Base-by-base conservation (phyloP, 1,140 invertebrate species). In the Diabrotica undecimpunctata region DNA sequence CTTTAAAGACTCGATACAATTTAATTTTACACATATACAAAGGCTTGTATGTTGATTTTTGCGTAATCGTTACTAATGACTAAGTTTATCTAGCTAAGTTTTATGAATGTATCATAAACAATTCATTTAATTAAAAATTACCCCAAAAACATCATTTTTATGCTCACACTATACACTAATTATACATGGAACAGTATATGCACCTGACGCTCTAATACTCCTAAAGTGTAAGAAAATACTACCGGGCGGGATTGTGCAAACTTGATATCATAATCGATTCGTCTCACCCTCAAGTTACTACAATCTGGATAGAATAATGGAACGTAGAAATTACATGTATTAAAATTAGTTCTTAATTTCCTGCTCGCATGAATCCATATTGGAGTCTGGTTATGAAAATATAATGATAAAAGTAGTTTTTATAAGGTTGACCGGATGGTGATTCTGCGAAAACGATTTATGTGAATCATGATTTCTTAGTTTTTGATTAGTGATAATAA, bases 401-500 rank as follows among this genome's bases (percentile, higher is more conserved):
- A 59, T 54, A 61, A 55, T 25, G 41, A 8, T 10, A 10, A 6
- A n/a, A 46, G 41, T 46, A 46, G 6, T 46, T 46, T 46, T 46
- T 46, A 46, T 46, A 46, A 65, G 41, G 54, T 46, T 54, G 54
- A 60, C 6, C 11, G 7, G 13, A 50, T 25, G n/a, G 7, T 61
- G 8, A 10, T 25, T 41, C 55, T 59, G 41, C 56, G 54, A 39
- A 41, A 37, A 5, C 65, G 51, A 25, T 46, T 25, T 10, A 52
- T 60, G 41, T n/a, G 46, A 12, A 59, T 11, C 5, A 52, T 54
- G 25, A 51, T 61, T 61, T 54, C 14, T 13, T 62, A 56, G 38
- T 66, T 65, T 65, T 65, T 36, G 13, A n/a, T 54, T 55, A 55
- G 13, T 55, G 8, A 13, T 35, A 54, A 14, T 14, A 12, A 63